These are phyloP conservation scores for Ciconia nigra DNA, from an alignment of 2,797 vertebrate genomes.

Conservation along the genomic window DNA sequence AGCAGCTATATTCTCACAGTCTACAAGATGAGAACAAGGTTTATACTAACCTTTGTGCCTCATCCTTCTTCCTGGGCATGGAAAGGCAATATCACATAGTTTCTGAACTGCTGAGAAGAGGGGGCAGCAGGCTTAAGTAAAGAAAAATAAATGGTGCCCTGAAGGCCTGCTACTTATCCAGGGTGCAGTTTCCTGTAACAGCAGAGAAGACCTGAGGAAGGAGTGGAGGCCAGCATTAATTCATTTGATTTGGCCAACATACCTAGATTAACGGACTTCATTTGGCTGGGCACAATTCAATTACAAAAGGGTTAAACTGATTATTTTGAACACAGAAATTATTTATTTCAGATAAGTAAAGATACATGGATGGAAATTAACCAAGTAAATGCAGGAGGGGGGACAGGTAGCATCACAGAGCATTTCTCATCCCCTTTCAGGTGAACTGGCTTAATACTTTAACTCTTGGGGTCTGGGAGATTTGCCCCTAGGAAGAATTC, in stretches of 20 bases:
- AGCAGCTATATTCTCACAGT: neutral
- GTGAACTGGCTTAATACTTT: neutral
- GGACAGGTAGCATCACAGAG: neutral
- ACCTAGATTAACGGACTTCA: constrained; percentile 6
- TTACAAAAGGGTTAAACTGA: neutral
- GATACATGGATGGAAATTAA: neutral
- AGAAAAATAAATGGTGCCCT: neutral
- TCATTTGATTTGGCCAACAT: constrained; percentile 10
- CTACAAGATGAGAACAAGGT: neutral
- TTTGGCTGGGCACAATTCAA: neutral
- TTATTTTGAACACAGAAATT: neutral
- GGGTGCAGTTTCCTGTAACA: neutral
- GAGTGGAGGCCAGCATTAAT: constrained; percentile 7
- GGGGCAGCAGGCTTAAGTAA: neutral
- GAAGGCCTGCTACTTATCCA: neutral
- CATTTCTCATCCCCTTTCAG: neutral
- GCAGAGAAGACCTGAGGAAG: constrained; percentile 2
- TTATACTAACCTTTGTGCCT: neutral
- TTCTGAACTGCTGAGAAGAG: neutral
- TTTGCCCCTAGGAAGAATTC: neutral
- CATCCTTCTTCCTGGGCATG: neutral
- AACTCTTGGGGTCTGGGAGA: neutral
- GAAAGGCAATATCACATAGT: neutral
- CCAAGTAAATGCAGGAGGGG: neutral
- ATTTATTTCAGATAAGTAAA: neutral